Conservation (phyloP, 2,888 invertebrate genomes). For the Hirtodrosophila alboralis region DNA sequence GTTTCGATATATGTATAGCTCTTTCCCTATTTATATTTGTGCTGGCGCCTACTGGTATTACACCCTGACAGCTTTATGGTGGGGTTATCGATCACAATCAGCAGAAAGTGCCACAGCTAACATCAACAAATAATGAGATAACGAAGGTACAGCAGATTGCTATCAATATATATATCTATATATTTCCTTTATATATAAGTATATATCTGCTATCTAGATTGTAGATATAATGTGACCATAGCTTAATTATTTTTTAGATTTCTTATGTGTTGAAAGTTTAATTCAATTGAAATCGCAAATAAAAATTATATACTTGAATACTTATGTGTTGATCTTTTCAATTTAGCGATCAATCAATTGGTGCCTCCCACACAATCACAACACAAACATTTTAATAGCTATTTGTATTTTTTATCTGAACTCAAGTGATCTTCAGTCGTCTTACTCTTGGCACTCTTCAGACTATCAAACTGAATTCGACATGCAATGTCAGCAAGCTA, state of each 20-base stretch:
- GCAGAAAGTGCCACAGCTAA: conserved; percentile 7
- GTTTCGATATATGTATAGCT: conserved; percentile 15
- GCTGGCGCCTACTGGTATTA: conserved; percentile 74
- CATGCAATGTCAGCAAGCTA: conserved; percentile 70
- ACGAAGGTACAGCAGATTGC: background rate
- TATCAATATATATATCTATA: too few species aligned
- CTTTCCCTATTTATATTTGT: conserved; percentile 15
- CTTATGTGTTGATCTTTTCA: conserved; percentile 28
- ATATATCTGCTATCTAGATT: too few species aligned
- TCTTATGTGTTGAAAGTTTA: too few species aligned
- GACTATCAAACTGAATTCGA: conserved; percentile 61
- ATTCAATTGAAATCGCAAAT: too few species aligned
- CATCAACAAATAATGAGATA: conserved; percentile 44
- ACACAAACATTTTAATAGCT: conserved; percentile 8
- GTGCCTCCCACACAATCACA: conserved; percentile 46
- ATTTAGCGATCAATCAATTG: conserved; percentile 45
- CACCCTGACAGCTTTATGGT: conserved; percentile 66
- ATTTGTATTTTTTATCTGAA: conserved; percentile 31
- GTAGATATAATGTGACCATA: too few species aligned
- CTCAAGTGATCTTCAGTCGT: conserved; percentile 42
- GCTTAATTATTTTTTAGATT: too few species aligned
- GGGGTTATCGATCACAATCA: conserved; percentile 57
- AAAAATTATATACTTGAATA: conserved; percentile 4
- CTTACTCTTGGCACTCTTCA: conserved; percentile 20
- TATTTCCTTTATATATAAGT: too few species aligned